Evolutionary conservation across 2,113 vertebrate species (phyloP).

Genomic region (Acanthisitta chloris): DNA sequence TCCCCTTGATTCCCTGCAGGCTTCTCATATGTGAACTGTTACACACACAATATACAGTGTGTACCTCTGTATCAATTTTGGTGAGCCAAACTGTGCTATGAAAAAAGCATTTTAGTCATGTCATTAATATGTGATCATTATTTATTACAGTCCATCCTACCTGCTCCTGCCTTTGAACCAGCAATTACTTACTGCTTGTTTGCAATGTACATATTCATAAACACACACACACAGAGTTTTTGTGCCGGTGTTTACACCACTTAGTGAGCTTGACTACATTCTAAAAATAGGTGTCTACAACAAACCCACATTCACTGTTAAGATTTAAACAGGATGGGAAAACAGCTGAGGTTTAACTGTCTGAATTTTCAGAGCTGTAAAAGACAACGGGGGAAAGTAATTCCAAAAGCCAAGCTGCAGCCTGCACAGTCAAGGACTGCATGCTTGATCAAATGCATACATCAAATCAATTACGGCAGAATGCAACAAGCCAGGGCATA

Average conservation of each 20-base stretch:
- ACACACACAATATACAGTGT: accelerated
- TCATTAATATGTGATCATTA: neutral
- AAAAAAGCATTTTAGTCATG: neutral
- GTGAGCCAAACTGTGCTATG: neutral
- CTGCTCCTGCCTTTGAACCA: neutral
- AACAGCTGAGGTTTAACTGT: neutral
- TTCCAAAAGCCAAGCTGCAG: neutral
- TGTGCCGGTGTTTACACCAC: neutral
- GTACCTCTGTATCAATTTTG: neutral
- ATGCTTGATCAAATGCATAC: neutral
- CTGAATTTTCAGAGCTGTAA: neutral
- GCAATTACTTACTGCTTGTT: neutral
- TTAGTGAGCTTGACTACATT: neutral
- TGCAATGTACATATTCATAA: neutral
- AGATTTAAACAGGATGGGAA: neutral
- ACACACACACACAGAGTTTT: neutral
- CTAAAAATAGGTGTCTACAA: neutral
- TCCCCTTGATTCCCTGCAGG: neutral
- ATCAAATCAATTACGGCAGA: neutral
- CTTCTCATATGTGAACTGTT: neutral
- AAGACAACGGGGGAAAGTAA: neutral
- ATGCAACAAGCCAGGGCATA: neutral
- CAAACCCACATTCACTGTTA: neutral
- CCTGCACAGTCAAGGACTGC: neutral
- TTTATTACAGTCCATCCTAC: neutral